phyloP scores from a whole-genome alignment of 30 jellyfish, hydroid and myxozoan genomes.

The Hydractinia echinata region DNA sequence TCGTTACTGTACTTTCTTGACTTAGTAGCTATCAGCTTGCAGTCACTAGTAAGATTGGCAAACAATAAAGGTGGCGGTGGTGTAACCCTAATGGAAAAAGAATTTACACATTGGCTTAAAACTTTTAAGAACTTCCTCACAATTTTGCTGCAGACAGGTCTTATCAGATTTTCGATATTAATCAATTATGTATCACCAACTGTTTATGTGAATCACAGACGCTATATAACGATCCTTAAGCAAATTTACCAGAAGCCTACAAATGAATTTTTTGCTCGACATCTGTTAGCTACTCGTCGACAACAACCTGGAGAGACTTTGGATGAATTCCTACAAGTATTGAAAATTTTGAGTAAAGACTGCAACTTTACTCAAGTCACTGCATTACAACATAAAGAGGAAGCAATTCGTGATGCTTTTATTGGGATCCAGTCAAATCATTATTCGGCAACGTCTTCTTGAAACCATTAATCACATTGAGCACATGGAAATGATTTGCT shows the following conservation, averaged over 20 bases:
- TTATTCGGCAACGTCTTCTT: constrained; percentile 46
- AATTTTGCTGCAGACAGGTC: not conserved
- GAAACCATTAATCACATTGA: too few relatives aligned
- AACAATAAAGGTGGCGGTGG: too few relatives aligned
- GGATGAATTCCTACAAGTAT: constrained; percentile 31
- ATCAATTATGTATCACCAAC: constrained; percentile 2
- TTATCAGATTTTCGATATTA: not conserved
- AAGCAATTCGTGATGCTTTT: constrained; percentile 48
- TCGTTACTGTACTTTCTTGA: too few relatives aligned
- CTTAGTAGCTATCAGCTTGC: too few relatives aligned
- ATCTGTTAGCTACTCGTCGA: constrained; percentile 18
- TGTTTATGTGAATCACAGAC: not conserved
- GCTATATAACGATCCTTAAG: constrained; percentile 19
- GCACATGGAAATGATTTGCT: too few relatives aligned
- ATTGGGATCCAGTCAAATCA: constrained; percentile 43
- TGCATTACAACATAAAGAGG: constrained; percentile 35
- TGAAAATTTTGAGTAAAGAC: constrained; percentile 19
- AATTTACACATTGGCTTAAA: constrained; percentile 33
- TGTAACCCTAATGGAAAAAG: too few relatives aligned
- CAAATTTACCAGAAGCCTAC: constrained; percentile 18
- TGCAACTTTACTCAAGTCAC: too few relatives aligned
- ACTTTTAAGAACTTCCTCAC: constrained; percentile 24
- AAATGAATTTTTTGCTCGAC: constrained; percentile 29
- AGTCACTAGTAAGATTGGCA: too few relatives aligned
- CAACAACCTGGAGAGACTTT: constrained; percentile 11